Evolutionary conservation across 2,797 vertebrate genomes (phyloP).

Genomic region (Sitta carolinensis): DNA sequence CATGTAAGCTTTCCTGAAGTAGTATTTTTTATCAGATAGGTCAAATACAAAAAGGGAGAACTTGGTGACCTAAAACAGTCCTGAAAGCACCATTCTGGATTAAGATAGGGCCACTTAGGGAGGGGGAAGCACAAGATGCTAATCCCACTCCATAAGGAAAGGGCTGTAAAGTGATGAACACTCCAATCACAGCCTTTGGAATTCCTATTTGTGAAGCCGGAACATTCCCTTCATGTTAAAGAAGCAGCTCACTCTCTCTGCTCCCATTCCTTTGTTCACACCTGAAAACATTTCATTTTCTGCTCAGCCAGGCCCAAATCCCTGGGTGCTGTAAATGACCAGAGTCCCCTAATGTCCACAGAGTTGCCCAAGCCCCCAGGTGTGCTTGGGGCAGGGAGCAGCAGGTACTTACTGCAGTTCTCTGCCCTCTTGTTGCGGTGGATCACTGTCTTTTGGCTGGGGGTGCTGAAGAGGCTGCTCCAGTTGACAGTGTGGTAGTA

Average conservation of each 20-base stretch:
- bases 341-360: fast-evolving
- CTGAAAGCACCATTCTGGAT: not conserved
- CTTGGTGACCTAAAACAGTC: not conserved
- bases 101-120: not conserved
- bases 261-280: not conserved
- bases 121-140: not conserved
- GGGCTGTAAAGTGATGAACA: not conserved
- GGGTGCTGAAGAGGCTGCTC: conserved; percentile 91
- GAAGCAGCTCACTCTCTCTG: not conserved
- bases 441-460: conserved; percentile 87
- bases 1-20: not conserved
- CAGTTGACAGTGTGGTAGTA: conserved; percentile 98
- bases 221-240: not conserved
- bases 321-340: not conserved
- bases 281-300: not conserved
- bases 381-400: not conserved
- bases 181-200: not conserved
- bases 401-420: conserved; percentile 89
- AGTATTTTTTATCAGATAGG: not conserved
- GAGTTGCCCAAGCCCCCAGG: not conserved
- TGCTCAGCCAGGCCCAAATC: not conserved
- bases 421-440: conserved; percentile 89
- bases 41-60: not conserved
- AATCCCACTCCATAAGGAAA: not conserved
- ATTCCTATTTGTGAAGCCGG: not conserved